A percentile compares a stretch with the other conserved stretches of the same genome.
These are phyloP conservation scores for Bufotes viridis DNA, from an alignment of 2,797 vertebrate genomes.

Conservation along the genomic window DNA sequence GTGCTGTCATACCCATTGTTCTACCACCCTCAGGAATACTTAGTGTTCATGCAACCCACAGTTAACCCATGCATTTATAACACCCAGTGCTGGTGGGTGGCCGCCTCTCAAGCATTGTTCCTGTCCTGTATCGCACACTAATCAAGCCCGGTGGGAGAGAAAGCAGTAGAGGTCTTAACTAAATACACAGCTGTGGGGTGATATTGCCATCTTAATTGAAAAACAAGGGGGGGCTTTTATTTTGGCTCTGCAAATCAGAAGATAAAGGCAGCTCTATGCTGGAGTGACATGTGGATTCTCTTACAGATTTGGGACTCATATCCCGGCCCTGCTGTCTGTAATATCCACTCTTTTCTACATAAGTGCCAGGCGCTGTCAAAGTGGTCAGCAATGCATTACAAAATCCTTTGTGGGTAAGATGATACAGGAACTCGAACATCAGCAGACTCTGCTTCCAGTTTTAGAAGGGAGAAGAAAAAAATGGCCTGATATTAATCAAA, in stretches of 20 bases:
- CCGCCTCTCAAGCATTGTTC: slow-evolving; percentile 58
- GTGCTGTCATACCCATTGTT: slow-evolving; percentile 55
- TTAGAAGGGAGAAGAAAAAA: slow-evolving; percentile 23
- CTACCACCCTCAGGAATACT: slow-evolving; percentile 62
- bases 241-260: slow-evolving; percentile 55
- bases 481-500: slow-evolving; percentile 9
- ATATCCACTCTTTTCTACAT: slow-evolving; percentile 30
- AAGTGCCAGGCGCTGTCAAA: slow-evolving; percentile 50
- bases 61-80: slow-evolving; percentile 62
- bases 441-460: slow-evolving; percentile 10
- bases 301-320: slow-evolving; percentile 43
- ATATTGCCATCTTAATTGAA: slow-evolving; percentile 61
- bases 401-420: slow-evolving; percentile 51
- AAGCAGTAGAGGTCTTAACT: slow-evolving; percentile 57
- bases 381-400: slow-evolving; percentile 44
- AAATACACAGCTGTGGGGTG: slow-evolving; percentile 62
- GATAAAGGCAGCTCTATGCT: slow-evolving; percentile 50
- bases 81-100: slow-evolving; percentile 58
- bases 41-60: slow-evolving; percentile 56
- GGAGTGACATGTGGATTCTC: slow-evolving; percentile 52
- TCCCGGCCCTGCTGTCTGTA: slow-evolving; percentile 35
- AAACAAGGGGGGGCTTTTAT: slow-evolving; percentile 57
- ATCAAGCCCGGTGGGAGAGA: slow-evolving; percentile 60
- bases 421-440: slow-evolving; percentile 22
- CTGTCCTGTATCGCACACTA: slow-evolving; percentile 61